These are phyloP conservation scores for Nomada fabriciana DNA, from an alignment of 2,888 invertebrate genomes.

Conservation along the genomic window DNA sequence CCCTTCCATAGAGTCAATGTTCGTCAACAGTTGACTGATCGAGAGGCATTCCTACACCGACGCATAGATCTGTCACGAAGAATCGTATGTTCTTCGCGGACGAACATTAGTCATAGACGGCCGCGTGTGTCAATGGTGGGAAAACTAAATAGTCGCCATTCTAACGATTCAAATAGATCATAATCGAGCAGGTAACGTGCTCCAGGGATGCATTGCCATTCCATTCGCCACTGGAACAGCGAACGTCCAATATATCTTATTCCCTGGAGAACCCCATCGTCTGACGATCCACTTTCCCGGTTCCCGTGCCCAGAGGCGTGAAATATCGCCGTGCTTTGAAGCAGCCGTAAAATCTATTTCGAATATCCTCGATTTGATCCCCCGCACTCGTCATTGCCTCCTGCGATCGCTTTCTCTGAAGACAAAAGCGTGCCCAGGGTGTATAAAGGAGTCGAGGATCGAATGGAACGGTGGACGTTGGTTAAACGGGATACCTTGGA, in stretches of 20 bases:
- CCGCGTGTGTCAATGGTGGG: slow-evolving; percentile 45
- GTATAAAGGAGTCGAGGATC: slow-evolving; percentile 7
- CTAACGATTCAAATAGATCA: slow-evolving; percentile 52
- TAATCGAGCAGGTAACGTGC: not conserved
- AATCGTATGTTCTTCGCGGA: slow-evolving; percentile 12
- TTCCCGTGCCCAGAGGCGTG: slow-evolving; percentile 67
- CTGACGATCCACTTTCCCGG: slow-evolving; percentile 30
- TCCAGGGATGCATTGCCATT: not conserved
- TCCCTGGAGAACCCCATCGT: not conserved
- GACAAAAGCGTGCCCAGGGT: not conserved
- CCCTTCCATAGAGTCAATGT: slow-evolving; percentile 16
- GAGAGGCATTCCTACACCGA: slow-evolving; percentile 28
- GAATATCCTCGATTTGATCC: slow-evolving; percentile 1
- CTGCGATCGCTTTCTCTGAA: slow-evolving; percentile 6
- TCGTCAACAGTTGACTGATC: slow-evolving; percentile 38
- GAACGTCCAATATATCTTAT: slow-evolving; percentile 10
- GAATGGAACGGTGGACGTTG: not conserved
- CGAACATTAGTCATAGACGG: slow-evolving; percentile 41
- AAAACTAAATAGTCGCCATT: slow-evolving; percentile 25
- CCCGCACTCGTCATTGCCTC: not conserved
- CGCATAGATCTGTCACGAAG: slow-evolving; percentile 32
- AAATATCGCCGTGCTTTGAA: slow-evolving; percentile 70
- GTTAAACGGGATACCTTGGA: slow-evolving; percentile 1
- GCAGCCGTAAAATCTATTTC: slow-evolving; percentile 64
- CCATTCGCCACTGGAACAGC: not conserved